Conservation (phyloP, 2,797 vertebrate species). For the Sphenodon punctatus region DNA sequence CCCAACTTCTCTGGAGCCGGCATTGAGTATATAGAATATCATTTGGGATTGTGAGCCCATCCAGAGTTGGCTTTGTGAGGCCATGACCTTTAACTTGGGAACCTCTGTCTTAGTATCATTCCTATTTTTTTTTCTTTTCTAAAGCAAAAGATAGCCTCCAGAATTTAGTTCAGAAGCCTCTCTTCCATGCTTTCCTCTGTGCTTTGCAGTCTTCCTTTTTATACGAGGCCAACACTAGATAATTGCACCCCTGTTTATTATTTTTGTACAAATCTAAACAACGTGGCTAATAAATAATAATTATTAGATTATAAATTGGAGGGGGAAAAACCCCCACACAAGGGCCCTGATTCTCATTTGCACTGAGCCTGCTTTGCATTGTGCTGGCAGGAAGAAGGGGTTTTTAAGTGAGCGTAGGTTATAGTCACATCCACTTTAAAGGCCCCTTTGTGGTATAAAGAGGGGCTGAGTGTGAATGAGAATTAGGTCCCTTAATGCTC, state of each 20-base stretch:
- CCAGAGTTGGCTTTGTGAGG: no score
- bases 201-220: constrained; percentile 31
- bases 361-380: constrained; percentile 39
- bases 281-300: no score
- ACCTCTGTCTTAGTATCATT: no score
- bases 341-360: constrained; percentile 23
- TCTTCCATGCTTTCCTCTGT: constrained; percentile 30
- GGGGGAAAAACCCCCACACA: constrained; percentile 42
- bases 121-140: constrained; percentile 37
- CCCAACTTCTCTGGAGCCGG: no score
- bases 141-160: constrained; percentile 53
- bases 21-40: no score
- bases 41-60: no score
- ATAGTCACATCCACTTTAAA: constrained; percentile 34
- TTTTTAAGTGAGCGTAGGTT: constrained; percentile 15
- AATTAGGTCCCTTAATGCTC: neutral
- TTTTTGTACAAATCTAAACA: no score
- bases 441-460: constrained; percentile 9
- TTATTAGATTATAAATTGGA: constrained; percentile 42
- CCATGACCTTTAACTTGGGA: no score
- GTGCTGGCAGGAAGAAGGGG: constrained; percentile 62
- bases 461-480: neutral
- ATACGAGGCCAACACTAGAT: constrained; percentile 45
- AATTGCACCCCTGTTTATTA: no score
- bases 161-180: constrained; percentile 56